Evolutionary conservation across 1,140 invertebrate genomes (phyloP).

Genomic region (Mactra quadrangularis): DNA sequence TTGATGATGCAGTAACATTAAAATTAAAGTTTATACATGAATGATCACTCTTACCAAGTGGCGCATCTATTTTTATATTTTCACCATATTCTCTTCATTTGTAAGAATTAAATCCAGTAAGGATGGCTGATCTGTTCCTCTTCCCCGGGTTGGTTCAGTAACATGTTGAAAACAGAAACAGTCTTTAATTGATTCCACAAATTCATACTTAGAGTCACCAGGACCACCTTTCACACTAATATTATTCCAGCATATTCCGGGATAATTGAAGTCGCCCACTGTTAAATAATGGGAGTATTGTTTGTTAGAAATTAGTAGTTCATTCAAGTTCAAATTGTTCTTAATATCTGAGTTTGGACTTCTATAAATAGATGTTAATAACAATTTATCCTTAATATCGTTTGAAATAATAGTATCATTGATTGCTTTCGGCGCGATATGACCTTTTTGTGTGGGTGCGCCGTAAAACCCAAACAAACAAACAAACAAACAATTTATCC

Average conservation of each 20-base stretch:
- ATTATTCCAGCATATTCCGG: not conserved
- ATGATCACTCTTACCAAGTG: constrained; percentile 46
- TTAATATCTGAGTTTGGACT: not conserved
- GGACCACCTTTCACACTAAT: not conserved
- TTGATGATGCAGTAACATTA: not conserved
- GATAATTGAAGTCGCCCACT: constrained; percentile 14
- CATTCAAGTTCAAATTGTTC: not conserved
- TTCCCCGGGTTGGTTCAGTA: constrained; percentile 3
- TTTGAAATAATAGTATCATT: too few species aligned
- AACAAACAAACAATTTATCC: too few species aligned
- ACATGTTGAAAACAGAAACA: constrained; percentile 33
- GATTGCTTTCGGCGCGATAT: too few species aligned
- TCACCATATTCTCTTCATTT: constrained; percentile 22
- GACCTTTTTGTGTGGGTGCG: too few species aligned
- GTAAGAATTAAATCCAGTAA: constrained; percentile 50
- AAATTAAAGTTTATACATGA: constrained; percentile 6
- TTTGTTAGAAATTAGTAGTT: not conserved
- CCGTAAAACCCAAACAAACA: too few species aligned
- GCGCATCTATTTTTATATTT: constrained; percentile 1
- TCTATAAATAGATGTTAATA: not conserved
- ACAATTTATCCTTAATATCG: not conserved
- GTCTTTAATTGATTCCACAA: constrained; percentile 28
- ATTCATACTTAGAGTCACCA: not conserved
- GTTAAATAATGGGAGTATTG: not conserved
- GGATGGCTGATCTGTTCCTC: constrained; percentile 13